Percentiles rank a stretch among this genome's conserved stretches.
phyloP scores from a whole-genome alignment of 2,113 vertebrate genomes.

The Geococcyx californianus region DNA sequence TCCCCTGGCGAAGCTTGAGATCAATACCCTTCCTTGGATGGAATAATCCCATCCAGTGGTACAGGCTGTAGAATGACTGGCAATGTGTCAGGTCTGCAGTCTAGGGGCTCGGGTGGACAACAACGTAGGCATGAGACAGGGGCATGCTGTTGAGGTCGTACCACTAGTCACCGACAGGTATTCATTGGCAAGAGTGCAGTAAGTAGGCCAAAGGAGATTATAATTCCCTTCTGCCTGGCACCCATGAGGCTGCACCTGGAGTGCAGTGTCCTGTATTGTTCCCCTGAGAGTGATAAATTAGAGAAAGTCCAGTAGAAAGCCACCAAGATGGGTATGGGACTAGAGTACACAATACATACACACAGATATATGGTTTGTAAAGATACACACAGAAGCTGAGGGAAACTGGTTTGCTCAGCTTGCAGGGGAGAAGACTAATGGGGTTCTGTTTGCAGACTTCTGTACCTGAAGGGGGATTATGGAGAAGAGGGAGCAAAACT shows the following conservation, averaged over 20 bases:
- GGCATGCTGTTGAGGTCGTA: accelerated
- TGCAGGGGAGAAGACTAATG: accelerated
- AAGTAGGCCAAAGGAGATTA: neutral
- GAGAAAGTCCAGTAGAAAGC: neutral
- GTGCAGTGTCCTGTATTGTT: neutral
- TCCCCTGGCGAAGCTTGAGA: too few relatives aligned
- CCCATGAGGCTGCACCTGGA: neutral
- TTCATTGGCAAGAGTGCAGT: neutral
- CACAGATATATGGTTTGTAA: neutral
- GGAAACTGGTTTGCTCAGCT: neutral
- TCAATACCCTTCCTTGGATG: neutral
- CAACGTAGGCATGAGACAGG: neutral
- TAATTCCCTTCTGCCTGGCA: neutral
- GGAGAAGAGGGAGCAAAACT: neutral
- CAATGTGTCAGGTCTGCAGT: neutral
- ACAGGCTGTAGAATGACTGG: neutral
- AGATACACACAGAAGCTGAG: neutral
- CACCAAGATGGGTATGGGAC: neutral
- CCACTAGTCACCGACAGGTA: neutral
- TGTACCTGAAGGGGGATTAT: neutral
- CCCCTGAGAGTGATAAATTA: neutral
- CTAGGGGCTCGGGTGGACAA: neutral
- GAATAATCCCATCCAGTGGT: neutral
- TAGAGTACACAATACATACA: neutral
- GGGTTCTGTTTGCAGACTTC: neutral